phyloP scores from a whole-genome alignment of 2,888 invertebrate species.

The Sussaba pulchella region DNA sequence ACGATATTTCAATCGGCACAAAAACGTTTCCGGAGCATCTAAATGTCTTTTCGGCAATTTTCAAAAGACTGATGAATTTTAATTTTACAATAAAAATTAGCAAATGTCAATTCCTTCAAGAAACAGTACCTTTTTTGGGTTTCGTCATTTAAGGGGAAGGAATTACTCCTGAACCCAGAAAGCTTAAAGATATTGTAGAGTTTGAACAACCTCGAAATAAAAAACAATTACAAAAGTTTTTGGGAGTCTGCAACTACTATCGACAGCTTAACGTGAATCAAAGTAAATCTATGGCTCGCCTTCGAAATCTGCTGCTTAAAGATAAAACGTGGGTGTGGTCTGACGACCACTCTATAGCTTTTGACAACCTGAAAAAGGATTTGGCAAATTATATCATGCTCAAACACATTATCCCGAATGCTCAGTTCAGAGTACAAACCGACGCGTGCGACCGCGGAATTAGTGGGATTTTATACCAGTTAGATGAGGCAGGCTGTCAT shows the following conservation, averaged over 20 bases:
- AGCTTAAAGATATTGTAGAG: slow-evolving; percentile 67
- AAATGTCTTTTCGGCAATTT: neutral
- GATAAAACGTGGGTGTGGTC: neutral
- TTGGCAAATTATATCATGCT: slow-evolving; percentile 54
- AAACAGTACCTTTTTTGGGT: slow-evolving; percentile 45
- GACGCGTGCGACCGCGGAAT: slow-evolving; percentile 63
- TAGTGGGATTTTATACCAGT: slow-evolving; percentile 64
- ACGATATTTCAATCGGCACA: neutral
- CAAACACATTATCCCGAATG: slow-evolving; percentile 47
- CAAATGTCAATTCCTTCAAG: slow-evolving; percentile 69
- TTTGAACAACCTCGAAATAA: slow-evolving; percentile 69
- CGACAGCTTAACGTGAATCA: slow-evolving; percentile 27
- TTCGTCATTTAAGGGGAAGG: slow-evolving; percentile 49
- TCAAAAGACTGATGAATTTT: neutral
- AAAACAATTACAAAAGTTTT: slow-evolving; percentile 68
- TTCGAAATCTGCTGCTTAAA: slow-evolving; percentile 52
- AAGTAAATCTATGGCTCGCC: slow-evolving; percentile 25
- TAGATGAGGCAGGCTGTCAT: slow-evolving; percentile 34
- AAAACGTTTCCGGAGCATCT: neutral
- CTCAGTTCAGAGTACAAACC: slow-evolving; percentile 63
- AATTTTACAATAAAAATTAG: neutral
- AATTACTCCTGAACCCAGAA: slow-evolving; percentile 36
- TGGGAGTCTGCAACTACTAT: slow-evolving; percentile 38
- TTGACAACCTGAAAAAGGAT: slow-evolving; percentile 3
- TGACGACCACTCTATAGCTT: neutral